These are phyloP conservation scores for Tauraco erythrolophus DNA, from an alignment of 2,113 vertebrate genomes.

Conservation along the genomic window DNA sequence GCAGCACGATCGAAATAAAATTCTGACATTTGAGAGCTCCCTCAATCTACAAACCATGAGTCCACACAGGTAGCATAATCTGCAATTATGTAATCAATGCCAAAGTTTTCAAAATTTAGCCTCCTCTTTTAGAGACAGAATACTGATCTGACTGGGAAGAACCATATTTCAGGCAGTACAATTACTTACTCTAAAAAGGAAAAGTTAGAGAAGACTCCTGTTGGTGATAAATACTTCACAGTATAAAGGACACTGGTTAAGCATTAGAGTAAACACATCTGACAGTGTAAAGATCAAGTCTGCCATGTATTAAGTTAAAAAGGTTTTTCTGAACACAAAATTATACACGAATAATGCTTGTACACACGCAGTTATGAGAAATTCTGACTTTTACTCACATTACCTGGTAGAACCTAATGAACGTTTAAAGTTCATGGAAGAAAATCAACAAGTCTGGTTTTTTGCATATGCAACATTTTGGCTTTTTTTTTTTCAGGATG, in stretches of 20 bases:
- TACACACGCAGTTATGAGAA: background rate
- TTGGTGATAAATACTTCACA: background rate
- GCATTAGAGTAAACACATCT: background rate
- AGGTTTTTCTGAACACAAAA: background rate
- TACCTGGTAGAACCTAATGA: background rate
- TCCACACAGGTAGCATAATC: background rate
- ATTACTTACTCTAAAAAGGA: rapidly evolving
- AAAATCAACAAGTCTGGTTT: background rate
- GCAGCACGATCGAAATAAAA: background rate
- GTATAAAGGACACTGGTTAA: background rate
- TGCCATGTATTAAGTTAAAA: background rate
- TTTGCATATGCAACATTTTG: background rate
- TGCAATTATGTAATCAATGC: background rate
- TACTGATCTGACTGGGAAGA: background rate
- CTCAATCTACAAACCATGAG: background rate
- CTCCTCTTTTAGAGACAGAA: background rate
- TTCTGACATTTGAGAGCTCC: background rate
- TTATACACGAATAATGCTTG: background rate
- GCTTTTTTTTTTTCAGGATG: background rate
- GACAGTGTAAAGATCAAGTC: background rate
- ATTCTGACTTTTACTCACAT: background rate
- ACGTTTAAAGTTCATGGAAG: background rate
- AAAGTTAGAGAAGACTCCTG: background rate
- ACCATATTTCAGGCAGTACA: background rate
- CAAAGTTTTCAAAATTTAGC: background rate